These are phyloP conservation scores for Thera obeliscata DNA, from an alignment of 2,888 invertebrate genomes.

Conservation along the genomic window DNA sequence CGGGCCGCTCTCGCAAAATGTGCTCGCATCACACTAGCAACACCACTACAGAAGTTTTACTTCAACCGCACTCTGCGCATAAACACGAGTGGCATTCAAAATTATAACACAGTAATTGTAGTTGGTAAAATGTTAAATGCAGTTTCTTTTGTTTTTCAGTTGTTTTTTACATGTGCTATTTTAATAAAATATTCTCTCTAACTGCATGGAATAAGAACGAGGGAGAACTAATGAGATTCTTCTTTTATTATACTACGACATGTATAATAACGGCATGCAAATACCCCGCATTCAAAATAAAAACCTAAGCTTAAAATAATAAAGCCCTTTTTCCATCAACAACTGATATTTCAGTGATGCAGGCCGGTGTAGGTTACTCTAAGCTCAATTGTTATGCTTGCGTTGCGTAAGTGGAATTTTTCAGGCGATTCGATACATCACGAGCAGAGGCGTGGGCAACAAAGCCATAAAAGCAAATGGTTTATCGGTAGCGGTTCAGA, in stretches of 20 bases:
- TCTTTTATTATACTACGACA: too few relatives aligned
- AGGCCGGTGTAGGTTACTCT: slow-evolving; percentile 10
- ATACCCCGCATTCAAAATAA: background rate
- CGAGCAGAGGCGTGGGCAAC: slow-evolving; percentile 27
- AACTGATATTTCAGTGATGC: background rate
- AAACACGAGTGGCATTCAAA: background rate
- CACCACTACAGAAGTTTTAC: slow-evolving; percentile 5
- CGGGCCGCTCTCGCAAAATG: slow-evolving; percentile 16
- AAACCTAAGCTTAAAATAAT: background rate
- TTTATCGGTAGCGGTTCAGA: slow-evolving; percentile 17
- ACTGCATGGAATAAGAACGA: too few relatives aligned
- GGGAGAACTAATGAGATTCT: too few relatives aligned
- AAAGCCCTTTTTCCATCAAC: background rate
- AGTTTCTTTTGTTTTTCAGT: too few relatives aligned
- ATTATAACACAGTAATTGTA: too few relatives aligned
- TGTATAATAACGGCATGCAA: background rate
- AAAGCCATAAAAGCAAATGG: slow-evolving; percentile 29
- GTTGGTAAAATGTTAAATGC: too few relatives aligned
- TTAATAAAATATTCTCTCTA: too few relatives aligned
- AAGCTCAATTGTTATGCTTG: slow-evolving; percentile 33
- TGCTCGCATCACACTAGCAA: slow-evolving; percentile 11
- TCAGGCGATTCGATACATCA: slow-evolving; percentile 28
- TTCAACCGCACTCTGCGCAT: background rate
- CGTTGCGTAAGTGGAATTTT: slow-evolving; percentile 29
- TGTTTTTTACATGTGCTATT: too few relatives aligned